Percentiles rank a stretch among this genome's conserved stretches.
These are phyloP conservation scores for Akabosia matsudoensis DNA, from an alignment of 1,140 invertebrate species.

Conservation along the genomic window DNA sequence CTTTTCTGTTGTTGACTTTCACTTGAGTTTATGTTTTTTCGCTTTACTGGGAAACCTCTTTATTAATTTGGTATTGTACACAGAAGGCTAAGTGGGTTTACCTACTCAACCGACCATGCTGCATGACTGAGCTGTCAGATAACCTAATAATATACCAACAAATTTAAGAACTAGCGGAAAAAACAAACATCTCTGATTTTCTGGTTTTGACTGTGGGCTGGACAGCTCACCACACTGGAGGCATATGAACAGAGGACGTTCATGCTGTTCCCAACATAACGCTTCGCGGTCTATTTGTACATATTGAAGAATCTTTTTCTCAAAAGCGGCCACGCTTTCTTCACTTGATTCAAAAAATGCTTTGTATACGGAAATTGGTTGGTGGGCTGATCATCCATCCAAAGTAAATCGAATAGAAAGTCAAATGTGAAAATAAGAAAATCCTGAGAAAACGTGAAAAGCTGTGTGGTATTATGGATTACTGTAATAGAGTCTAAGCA, in stretches of 20 bases:
- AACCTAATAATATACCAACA: no score
- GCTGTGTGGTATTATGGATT: neutral
- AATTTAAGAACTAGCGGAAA: neutral
- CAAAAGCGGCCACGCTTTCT: neutral
- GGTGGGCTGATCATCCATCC: neutral
- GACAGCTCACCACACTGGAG: neutral
- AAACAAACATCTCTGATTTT: neutral
- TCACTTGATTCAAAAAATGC: neutral
- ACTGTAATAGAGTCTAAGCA: no score
- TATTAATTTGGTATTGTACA: neutral
- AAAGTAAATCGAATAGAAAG: neutral
- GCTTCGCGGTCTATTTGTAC: neutral
- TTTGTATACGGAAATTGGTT: neutral
- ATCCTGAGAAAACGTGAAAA: neutral
- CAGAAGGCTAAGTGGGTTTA: no score
- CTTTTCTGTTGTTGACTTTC: neutral
- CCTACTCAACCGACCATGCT: neutral
- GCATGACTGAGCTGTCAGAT: neutral
- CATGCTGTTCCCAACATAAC: neutral
- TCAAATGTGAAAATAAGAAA: neutral
- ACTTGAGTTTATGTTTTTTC: neutral
- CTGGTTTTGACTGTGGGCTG: neutral
- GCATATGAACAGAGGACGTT: neutral
- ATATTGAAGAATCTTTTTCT: neutral
- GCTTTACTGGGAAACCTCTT: neutral